phyloP scores from a whole-genome alignment of 2,888 invertebrate genomes.

The Slavum lentiscoides region DNA sequence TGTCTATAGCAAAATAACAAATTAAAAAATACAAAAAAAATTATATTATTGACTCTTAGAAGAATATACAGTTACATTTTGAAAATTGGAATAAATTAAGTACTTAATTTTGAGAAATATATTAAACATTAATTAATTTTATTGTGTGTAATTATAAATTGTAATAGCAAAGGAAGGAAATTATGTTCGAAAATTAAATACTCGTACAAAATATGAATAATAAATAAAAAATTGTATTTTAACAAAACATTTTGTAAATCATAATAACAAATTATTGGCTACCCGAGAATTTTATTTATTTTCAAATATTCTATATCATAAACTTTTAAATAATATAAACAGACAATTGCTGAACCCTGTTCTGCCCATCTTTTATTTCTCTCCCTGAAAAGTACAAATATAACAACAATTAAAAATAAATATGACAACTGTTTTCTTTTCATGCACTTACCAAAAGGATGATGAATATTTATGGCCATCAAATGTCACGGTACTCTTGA shows the following conservation, averaged over 20 bases:
- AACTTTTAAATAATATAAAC: constrained; percentile 71
- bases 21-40: no score
- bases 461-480: constrained; percentile 80
- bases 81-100: no score
- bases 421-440: neutral
- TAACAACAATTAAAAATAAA: constrained; percentile 5
- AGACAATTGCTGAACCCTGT: constrained; percentile 89
- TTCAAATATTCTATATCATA: constrained; percentile 68
- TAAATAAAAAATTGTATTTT: neutral
- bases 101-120: no score
- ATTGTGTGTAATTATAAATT: no score
- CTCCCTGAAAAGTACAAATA: constrained; percentile 66
- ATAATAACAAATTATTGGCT: neutral
- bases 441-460: constrained; percentile 70
- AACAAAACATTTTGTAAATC: neutral
- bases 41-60: no score
- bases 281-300: constrained; percentile 59
- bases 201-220: neutral
- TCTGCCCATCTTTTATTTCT: constrained; percentile 93
- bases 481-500: constrained; percentile 75
- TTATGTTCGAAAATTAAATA: no score
- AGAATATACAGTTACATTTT: no score
- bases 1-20: no score
- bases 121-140: no score
- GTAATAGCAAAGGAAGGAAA: no score